Conservation (phyloP, 2,888 invertebrate genomes). For the Plemyria rubiginata region DNA sequence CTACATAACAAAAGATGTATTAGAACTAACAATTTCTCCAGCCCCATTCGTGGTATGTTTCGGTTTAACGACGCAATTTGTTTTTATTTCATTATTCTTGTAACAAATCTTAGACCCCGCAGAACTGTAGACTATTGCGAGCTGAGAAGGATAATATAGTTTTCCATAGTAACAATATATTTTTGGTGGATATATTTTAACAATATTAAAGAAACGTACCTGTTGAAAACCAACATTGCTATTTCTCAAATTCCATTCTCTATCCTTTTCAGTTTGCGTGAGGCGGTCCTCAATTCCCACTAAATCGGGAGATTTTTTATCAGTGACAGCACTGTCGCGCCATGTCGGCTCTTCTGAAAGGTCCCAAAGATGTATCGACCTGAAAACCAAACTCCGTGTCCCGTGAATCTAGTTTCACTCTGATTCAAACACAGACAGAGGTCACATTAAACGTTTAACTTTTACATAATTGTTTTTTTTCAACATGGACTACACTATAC, state of each 20-base stretch:
- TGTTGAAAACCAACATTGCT: conserved; percentile 49
- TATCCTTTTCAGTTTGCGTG: conserved; percentile 59
- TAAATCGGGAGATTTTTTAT: conserved; percentile 49
- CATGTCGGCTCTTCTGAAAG: conserved; percentile 68
- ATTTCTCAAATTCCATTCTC: conserved; percentile 66
- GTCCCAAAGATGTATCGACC: conserved; percentile 78
- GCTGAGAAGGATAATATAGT: conserved; percentile 7
- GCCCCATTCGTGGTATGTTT: background rate
- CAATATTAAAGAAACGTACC: conserved; percentile 40
- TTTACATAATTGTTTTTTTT: too few relatives aligned
- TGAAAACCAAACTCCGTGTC: conserved; percentile 35
- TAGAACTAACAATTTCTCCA: background rate
- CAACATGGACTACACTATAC: too few relatives aligned
- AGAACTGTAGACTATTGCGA: conserved; percentile 23
- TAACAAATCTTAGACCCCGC: conserved; percentile 26
- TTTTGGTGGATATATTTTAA: too few relatives aligned
- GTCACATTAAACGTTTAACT: too few relatives aligned
- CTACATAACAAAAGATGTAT: too few relatives aligned
- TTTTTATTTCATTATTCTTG: background rate
- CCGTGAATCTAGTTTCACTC: too few relatives aligned
- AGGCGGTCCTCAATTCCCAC: conserved; percentile 51
- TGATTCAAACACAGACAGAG: too few relatives aligned
- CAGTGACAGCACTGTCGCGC: conserved; percentile 51
- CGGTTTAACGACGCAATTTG: background rate
- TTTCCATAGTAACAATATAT: too few relatives aligned